These are phyloP conservation scores for Amia ocellicauda DNA, from an alignment of 2,113 vertebrate species.

Conservation along the genomic window DNA sequence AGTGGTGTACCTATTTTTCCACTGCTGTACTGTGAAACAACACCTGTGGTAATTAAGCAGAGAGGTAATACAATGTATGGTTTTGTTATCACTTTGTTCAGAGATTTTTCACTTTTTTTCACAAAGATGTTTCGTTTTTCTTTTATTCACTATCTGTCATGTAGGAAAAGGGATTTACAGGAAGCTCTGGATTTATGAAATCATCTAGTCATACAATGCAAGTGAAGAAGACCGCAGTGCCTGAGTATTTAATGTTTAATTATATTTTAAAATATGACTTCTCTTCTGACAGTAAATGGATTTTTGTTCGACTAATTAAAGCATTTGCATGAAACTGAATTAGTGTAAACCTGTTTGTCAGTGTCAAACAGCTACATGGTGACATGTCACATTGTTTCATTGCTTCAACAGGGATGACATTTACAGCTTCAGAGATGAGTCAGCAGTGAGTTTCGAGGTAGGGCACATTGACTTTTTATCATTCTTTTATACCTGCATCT, in stretches of 20 bases:
- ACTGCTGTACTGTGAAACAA: neutral
- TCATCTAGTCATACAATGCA: constrained; percentile 26
- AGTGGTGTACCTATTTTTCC: neutral
- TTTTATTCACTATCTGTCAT: constrained; percentile 3
- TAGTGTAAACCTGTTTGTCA: constrained; percentile 4
- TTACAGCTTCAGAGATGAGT: constrained; percentile 49
- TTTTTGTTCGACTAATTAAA: neutral
- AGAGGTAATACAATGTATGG: too few species aligned
- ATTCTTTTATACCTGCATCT: neutral
- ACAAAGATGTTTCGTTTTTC: too few species aligned
- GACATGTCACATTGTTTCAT: constrained; percentile 13
- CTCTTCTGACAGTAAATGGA: neutral
- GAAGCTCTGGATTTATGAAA: constrained; percentile 24
- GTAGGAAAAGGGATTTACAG: constrained; percentile 20
- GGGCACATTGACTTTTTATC: neutral
- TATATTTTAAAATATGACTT: neutral
- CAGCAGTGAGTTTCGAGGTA: constrained; percentile 40
- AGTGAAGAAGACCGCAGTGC: constrained; percentile 4
- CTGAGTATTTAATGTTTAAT: constrained; percentile 41
- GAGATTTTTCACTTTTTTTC: too few species aligned
- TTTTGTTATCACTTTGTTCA: too few species aligned
- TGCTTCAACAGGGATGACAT: constrained; percentile 48
- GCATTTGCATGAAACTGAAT: neutral
- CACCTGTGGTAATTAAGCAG: too few species aligned
- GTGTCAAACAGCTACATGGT: neutral